A percentile compares a stretch with the other conserved stretches of the same genome.
Conservation (phyloP, 2,797 vertebrate species). For the Chrosomus eos region DNA sequence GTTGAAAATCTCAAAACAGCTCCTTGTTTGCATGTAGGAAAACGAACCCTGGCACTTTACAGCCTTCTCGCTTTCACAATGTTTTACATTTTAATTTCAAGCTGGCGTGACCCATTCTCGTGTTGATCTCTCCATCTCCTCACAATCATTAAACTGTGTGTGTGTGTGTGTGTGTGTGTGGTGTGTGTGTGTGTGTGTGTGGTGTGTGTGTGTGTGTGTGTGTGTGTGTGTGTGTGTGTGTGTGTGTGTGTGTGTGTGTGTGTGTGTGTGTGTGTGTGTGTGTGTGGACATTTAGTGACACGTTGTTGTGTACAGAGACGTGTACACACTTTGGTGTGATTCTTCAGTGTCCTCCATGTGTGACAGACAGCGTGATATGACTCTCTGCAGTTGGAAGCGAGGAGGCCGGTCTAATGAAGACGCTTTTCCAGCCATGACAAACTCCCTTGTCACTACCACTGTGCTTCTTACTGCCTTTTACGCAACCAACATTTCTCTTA, state of each 20-base stretch:
- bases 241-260: neutral
- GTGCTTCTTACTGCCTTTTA: constrained; percentile 47
- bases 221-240: constrained; percentile 9
- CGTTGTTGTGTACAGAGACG: neutral
- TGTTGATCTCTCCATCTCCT: constrained; percentile 46
- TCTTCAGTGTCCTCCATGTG: constrained; percentile 25
- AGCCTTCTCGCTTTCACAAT: constrained; percentile 36
- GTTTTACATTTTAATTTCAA: constrained; percentile 40
- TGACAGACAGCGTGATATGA: constrained; percentile 64
- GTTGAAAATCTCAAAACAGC: constrained; percentile 57
- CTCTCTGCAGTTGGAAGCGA: constrained; percentile 58
- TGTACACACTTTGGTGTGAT: constrained; percentile 14
- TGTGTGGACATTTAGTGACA: neutral
- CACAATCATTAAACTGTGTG: constrained; percentile 26
- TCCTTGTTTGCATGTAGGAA: constrained; percentile 58
- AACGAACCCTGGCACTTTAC: constrained; percentile 40
- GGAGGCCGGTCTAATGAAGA: constrained; percentile 63
- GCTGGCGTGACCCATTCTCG: constrained; percentile 33
- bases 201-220: neutral
- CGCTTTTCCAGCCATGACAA: constrained; percentile 61
- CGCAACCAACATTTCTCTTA: constrained; percentile 36
- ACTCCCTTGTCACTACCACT: constrained; percentile 51
- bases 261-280: neutral
- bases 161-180: neutral
- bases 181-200: constrained; percentile 3